Evolutionary conservation across 1,140 invertebrate genomes (phyloP), one percentile per base, ranked within the genome.

Genomic region (Cydia splendana): DNA sequence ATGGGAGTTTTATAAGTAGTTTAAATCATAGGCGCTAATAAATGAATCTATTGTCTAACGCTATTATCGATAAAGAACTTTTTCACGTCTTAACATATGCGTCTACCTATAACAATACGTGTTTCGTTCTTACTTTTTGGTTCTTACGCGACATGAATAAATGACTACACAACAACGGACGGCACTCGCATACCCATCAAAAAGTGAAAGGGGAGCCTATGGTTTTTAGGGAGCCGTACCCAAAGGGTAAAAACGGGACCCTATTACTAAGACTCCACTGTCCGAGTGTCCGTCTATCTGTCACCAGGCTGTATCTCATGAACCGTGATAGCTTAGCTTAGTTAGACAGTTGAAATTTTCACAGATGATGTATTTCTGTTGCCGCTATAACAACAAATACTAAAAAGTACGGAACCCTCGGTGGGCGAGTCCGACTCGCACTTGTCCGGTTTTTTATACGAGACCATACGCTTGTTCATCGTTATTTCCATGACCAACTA

Each of bases 171-270:
- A 18, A 18, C 15, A 20, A 57, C 15, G 15, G 53, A 9, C 9
- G n/a, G 6, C 12, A 48, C 45, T 48, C 45, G 3, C 42, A 48
- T 48, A 18, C 53, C 18, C 15, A 57, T 57, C 53, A 57, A 13
- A 57, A 57, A 57, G 53, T 57, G 53, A 57, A 57, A 57, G 13
- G 45, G 53, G 51, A n/a, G 18, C 20, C 53, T 57, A 18, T 57
- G 15, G n/a, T 18, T 57, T 53, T 30, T 30, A 24, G 24, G 24
- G 24, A 24, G 24, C 24, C 24, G 24, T 24, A 24, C 24, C 24
- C 2, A 24, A 24, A 24, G 24, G 24, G 1, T 24, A 24, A 24
- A 24, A 1, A 24, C 24, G 24, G 24, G 24, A 24, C 24, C 2
- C 24, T 24, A 24, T 24, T 24, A 24, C 24, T 24, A 24, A 24